Percentiles rank a stretch among this genome's conserved stretches.
phyloP scores from a whole-genome alignment of 2,888 invertebrate genomes.

The Ischnus inquisitorius region DNA sequence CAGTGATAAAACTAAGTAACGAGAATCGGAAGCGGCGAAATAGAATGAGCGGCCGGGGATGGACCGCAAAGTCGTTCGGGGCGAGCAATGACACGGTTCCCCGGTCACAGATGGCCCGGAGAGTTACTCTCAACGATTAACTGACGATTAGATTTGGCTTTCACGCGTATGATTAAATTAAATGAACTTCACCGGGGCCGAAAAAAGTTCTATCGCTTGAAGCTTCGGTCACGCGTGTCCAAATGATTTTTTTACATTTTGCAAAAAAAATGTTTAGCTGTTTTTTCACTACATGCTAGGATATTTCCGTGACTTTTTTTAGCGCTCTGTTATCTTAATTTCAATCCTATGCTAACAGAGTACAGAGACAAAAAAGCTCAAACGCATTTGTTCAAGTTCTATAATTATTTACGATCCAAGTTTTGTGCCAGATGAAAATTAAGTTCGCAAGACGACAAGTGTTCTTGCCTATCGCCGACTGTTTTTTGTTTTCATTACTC shows the following conservation, averaged over 20 bases:
- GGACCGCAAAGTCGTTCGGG: constrained; percentile 48
- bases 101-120: constrained; percentile 82
- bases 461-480: background rate
- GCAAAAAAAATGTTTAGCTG: background rate
- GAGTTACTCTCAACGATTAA: constrained; percentile 83
- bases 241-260: too few species aligned
- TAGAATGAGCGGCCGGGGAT: constrained; percentile 33
- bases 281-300: too few species aligned
- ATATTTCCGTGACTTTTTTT: too few species aligned
- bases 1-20: constrained; percentile 47
- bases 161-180: constrained; percentile 23
- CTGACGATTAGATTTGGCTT: constrained; percentile 81
- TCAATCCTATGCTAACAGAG: background rate
- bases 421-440: constrained; percentile 83
- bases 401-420: constrained; percentile 85
- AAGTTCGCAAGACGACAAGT: constrained; percentile 76
- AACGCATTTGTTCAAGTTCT: constrained; percentile 78
- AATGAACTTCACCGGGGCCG: background rate
- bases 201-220: too few species aligned
- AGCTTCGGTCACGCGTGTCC: too few species aligned
- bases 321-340: background rate
- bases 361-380: constrained; percentile 18
- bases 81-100: constrained; percentile 67
- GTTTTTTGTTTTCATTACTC: background rate
- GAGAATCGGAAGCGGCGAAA: constrained; percentile 24